Conservation (phyloP, 2,888 invertebrate genomes). For the Autographa pulchrina region DNA sequence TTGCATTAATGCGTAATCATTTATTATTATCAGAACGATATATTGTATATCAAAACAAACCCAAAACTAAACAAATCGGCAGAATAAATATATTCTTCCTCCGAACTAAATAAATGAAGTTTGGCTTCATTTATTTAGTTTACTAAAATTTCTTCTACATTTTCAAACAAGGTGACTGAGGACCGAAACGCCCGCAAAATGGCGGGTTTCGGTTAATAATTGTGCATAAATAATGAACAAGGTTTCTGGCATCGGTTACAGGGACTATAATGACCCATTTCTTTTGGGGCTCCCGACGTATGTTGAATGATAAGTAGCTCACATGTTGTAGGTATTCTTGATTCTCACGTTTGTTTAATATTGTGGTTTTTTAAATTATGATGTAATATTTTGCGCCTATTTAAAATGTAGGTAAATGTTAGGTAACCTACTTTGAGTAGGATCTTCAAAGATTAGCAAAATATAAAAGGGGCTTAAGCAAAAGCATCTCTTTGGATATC, state of each 20-base stretch:
- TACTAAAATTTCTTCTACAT: constrained; percentile 3
- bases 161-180: constrained; percentile 1
- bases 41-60: too few relatives aligned
- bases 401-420: too few relatives aligned
- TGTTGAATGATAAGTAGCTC: constrained; percentile 33
- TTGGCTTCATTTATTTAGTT: background rate
- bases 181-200: background rate
- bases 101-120: background rate
- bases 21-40: too few relatives aligned
- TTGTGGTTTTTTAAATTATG: background rate
- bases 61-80: too few relatives aligned
- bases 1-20: too few relatives aligned
- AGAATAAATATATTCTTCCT: background rate
- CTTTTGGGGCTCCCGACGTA: constrained; percentile 13
- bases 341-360: background rate
- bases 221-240: constrained; percentile 38
- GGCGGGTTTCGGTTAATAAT: constrained; percentile 21
- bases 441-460: too few relatives aligned
- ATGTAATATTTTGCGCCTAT: background rate
- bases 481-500: too few relatives aligned
- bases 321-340: constrained; percentile 3
- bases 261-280: constrained; percentile 27
- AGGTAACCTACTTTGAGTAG: too few relatives aligned
- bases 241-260: constrained; percentile 30
- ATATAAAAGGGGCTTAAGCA: too few relatives aligned